Base-by-base conservation (phyloP, 2,888 invertebrate genomes). In the Tenthredo livida region DNA sequence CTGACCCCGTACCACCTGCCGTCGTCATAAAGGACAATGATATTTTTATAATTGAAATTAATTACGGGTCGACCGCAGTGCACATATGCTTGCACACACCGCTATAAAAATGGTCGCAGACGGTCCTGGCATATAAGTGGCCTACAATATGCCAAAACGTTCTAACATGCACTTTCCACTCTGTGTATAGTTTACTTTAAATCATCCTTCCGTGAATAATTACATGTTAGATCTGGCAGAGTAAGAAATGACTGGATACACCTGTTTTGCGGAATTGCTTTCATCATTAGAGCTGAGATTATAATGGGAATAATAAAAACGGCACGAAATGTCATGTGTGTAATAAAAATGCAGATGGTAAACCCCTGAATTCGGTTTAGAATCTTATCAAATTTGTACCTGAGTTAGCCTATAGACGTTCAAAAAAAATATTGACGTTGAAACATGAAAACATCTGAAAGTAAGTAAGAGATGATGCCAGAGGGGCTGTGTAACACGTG, bases 1-100 rank as follows among this genome's bases (percentile, higher is more conserved):
- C 89, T 92, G 91, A 92, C 93, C 93, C 67, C 88, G 91, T 89
- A 87, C 87, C 93, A 92, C 91, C 93, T 92, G 93, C 90, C 89
- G 87, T 88, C 87, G 90, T 88, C 91, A 90, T 92, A 92, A 93
- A 92, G 91, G 92, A 90, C 91, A 91, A 91, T 93, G 91, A 93
- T 92, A 93, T 92, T 93, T 93, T 93, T 93, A 93, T 93, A 93
- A 93, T 93, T 93, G 92, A 93, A 93, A 93, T 92, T 91, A 93
- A 93, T 93, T 92, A 87, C 90, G 87, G 86, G 88, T 86, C 87
- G 88, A 87, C 88, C 87, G 86, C 86, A 50, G 54, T 83, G 86
- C 87, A 86, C 86, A 87, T 86, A 86, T 88, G 88, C 87, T 88
- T 85, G 80, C 43, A 70, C 21, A 43, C 25, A 47, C 29, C 65